Percentiles rank a stretch among this genome's conserved stretches.
phyloP scores from a whole-genome alignment of 1,140 invertebrate genomes.

The Mizuhopecten yessoensis region DNA sequence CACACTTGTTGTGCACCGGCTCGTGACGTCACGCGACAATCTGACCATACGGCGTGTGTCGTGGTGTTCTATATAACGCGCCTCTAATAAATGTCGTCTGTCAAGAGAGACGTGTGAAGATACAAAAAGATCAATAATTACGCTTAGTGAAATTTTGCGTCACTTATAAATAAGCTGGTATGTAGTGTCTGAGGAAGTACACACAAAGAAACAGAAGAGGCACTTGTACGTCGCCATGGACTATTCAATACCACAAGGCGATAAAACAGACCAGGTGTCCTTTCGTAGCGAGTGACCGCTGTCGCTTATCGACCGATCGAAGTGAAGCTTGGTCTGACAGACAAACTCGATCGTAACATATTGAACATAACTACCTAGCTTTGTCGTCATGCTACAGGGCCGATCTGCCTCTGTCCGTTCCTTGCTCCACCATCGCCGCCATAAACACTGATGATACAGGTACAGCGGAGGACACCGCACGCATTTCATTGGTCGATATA shows the following conservation, averaged over 20 bases:
- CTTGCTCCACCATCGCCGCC: background rate
- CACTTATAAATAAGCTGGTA: conserved; percentile 15
- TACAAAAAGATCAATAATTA: conserved; percentile 20
- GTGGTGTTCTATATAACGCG: background rate
- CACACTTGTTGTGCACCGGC: background rate
- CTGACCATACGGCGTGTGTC: conserved; percentile 22
- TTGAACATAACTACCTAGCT: background rate
- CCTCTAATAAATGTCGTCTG: conserved; percentile 18
- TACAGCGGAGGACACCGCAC: conserved; percentile 1
- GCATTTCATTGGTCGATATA: background rate
- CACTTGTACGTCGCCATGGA: conserved; percentile 11
- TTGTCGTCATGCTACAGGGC: background rate
- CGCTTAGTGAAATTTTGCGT: conserved; percentile 26
- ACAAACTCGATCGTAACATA: background rate
- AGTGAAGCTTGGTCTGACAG: background rate
- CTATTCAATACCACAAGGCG: background rate
- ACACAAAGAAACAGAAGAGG: conserved; percentile 38
- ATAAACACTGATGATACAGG: background rate
- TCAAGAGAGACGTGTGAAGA: conserved; percentile 2
- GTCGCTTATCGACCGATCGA: conserved; percentile 11
- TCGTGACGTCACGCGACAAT: conserved; percentile 15
- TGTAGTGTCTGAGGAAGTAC: background rate
- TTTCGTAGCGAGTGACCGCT: conserved; percentile 20
- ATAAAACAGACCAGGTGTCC: conserved; percentile 17
- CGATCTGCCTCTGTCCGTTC: no score